Percentiles rank a stretch among this genome's conserved stretches.
Conservation (phyloP, 2,888 invertebrate genomes). For the Eupithecia pulchellata region DNA sequence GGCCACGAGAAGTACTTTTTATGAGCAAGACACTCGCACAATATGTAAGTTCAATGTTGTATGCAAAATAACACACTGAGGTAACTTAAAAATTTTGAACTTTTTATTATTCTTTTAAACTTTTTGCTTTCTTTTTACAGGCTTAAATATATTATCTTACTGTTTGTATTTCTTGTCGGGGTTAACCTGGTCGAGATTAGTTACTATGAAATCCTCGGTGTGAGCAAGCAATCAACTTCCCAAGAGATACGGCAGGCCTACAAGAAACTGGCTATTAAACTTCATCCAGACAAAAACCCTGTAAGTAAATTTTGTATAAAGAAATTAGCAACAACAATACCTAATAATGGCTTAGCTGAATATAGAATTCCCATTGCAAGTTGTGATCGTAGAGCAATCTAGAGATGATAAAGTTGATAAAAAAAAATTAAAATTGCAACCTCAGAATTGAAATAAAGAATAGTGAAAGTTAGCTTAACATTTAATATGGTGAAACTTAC, state of each 20-base stretch:
- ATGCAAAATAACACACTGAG: background rate
- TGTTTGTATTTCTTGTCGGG: constrained; percentile 53
- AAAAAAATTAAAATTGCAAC: no score
- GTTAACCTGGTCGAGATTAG: constrained; percentile 67
- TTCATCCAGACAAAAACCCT: constrained; percentile 91
- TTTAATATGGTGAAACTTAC: no score
- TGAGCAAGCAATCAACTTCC: constrained; percentile 87
- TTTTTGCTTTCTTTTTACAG: constrained; percentile 49
- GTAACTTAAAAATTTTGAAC: background rate
- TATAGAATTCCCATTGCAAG: background rate
- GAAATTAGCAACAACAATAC: background rate
- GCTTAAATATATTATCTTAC: constrained; percentile 58
- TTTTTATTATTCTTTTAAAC: constrained; percentile 3
- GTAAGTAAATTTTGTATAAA: constrained; percentile 63
- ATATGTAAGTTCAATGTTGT: constrained; percentile 1
- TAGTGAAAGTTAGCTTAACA: no score
- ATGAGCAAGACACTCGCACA: background rate
- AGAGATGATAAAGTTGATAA: no score
- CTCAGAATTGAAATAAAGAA: no score
- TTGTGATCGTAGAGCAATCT: background rate
- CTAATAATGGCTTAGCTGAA: background rate
- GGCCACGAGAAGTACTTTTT: background rate
- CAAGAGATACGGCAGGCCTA: constrained; percentile 91
- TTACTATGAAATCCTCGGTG: constrained; percentile 88
- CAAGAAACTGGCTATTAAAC: constrained; percentile 90